Evolutionary conservation across 2,113 vertebrate species (phyloP).

Genomic region (Malurus alboscapulatus): DNA sequence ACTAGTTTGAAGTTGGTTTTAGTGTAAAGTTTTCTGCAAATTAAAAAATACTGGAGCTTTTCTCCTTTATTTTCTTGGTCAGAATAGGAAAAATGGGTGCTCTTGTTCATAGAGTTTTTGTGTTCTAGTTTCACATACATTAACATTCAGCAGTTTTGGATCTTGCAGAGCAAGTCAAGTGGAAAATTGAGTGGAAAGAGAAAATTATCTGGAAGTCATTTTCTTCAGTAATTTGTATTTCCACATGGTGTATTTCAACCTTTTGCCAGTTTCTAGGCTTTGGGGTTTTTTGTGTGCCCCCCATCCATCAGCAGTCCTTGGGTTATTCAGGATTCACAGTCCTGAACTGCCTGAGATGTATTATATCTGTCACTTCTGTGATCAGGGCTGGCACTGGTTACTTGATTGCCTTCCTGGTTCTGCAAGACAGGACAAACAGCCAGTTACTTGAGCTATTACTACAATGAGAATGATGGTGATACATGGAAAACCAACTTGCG

Average conservation of each 20-base stretch:
- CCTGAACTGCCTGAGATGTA: neutral
- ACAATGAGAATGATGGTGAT: neutral
- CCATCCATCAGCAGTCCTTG: rapidly evolving
- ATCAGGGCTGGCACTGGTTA: neutral
- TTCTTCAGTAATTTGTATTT: neutral
- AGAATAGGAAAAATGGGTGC: neutral
- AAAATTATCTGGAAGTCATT: neutral
- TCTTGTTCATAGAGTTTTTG: neutral
- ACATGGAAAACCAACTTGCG: neutral
- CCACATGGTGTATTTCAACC: rapidly evolving
- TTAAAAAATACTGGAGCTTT: neutral
- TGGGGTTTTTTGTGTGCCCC: neutral
- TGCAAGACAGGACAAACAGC: neutral
- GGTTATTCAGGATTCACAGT: neutral
- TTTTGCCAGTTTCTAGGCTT: neutral
- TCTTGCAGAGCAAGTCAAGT: neutral
- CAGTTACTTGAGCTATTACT: neutral
- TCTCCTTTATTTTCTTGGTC: neutral
- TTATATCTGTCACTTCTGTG: neutral
- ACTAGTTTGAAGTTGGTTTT: neutral
- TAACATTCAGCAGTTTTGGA: neutral
- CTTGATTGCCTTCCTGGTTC: neutral
- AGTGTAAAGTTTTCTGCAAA: neutral
- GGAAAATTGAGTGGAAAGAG: neutral
- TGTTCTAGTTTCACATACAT: neutral